Conservation (phyloP, 2,797 vertebrate species). For the Coracias cyanogaster region DNA sequence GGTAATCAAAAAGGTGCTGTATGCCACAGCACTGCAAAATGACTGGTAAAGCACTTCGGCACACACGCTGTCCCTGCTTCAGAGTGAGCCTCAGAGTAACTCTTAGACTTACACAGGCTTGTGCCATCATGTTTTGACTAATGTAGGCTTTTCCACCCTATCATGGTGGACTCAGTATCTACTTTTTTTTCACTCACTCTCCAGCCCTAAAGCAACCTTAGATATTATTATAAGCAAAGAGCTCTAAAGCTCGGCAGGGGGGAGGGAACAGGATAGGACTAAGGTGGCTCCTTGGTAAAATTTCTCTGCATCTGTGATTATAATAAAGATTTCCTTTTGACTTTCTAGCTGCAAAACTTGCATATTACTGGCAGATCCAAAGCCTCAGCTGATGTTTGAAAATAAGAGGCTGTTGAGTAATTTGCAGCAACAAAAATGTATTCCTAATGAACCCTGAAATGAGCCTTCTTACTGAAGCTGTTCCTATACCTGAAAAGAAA, state of each 20-base stretch:
- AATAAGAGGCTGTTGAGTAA: conserved; percentile 45
- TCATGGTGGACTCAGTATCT: background rate
- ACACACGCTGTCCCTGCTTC: background rate
- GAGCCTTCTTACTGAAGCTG: background rate
- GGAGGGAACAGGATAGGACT: background rate
- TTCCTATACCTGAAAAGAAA: conserved; percentile 52
- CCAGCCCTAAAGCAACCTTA: background rate
- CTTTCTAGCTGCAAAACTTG: conserved; percentile 43
- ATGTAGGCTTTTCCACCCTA: conserved; percentile 31
- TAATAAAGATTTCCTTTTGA: conserved; percentile 49
- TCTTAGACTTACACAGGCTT: background rate
- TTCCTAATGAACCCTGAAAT: conserved; percentile 55
- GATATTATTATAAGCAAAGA: background rate
- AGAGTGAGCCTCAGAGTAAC: background rate
- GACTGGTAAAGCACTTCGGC: background rate
- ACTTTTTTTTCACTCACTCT: background rate
- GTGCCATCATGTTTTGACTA: background rate
- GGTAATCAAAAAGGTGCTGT: background rate
- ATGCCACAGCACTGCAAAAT: background rate
- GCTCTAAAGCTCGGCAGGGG: background rate
- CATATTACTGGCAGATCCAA: conserved; percentile 46
- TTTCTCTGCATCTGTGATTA: conserved; percentile 43
- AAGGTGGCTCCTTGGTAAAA: conserved; percentile 29
- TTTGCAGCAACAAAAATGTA: conserved; percentile 65
- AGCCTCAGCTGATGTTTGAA: conserved; percentile 25